Evolutionary conservation across 2,113 vertebrate species (phyloP).

Genomic region (Rousettus leschenaultii): DNA sequence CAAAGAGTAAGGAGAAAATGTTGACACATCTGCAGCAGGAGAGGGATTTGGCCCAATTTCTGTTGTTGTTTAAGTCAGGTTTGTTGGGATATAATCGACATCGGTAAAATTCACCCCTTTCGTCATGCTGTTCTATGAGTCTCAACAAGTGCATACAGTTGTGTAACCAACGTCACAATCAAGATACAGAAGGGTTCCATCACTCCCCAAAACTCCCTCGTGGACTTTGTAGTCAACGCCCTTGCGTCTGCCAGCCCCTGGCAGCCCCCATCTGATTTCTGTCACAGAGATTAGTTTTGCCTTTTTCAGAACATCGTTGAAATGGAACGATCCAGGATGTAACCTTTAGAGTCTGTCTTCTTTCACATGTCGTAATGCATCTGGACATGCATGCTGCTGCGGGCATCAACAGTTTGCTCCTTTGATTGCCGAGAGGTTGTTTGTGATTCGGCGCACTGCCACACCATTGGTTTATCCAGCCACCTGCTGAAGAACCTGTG

Average conservation of each 20-base stretch:
- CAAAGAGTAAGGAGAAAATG: not conserved
- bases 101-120: rapidly evolving
- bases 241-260: rapidly evolving
- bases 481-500: rapidly evolving
- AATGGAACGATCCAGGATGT: not conserved
- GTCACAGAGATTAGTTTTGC: not conserved
- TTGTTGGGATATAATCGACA: not conserved
- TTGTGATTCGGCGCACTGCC: not conserved
- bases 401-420: rapidly evolving
- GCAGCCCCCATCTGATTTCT: not conserved
- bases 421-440: rapidly evolving
- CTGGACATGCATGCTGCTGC: rapidly evolving
- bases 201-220: not conserved
- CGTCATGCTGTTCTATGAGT: not conserved
- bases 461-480: no score
- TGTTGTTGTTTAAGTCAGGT: not conserved
- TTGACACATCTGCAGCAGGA: not conserved
- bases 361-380: not conserved
- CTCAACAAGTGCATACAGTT: rapidly evolving
- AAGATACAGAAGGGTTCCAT: rapidly evolving
- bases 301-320: not conserved
- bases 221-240: rapidly evolving
- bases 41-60: not conserved
- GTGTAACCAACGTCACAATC: no score
- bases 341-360: not conserved